Evolutionary conservation across 2,113 vertebrate genomes (phyloP).

Genomic region (Dromas ardeola): DNA sequence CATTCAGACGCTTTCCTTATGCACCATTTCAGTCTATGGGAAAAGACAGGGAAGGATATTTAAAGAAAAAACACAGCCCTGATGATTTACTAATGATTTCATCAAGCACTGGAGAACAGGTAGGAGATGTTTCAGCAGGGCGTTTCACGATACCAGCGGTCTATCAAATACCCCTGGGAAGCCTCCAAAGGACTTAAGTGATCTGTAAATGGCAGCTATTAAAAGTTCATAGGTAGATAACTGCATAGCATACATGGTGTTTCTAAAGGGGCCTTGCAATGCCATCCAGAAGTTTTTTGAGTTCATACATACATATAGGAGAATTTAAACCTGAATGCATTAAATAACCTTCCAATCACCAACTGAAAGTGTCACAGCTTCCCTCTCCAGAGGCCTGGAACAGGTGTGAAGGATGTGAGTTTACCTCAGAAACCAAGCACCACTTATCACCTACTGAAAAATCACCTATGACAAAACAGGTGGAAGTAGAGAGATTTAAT

Average conservation of each 20-base stretch:
- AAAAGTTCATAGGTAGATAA: background rate
- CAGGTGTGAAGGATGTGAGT: background rate
- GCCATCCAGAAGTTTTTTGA: background rate
- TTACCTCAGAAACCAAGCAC: background rate
- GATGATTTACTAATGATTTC: background rate
- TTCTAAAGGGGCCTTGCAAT: background rate
- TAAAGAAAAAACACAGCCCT: background rate
- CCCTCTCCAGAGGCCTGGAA: background rate
- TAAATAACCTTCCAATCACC: background rate
- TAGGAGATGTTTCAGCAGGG: background rate
- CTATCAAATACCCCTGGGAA: background rate
- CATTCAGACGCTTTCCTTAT: background rate
- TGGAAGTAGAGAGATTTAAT: background rate
- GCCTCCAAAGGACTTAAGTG: background rate
- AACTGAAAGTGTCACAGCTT: background rate
- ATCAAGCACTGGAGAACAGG: background rate
- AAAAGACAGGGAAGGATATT: background rate
- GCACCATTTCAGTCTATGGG: background rate
- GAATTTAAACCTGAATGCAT: background rate
- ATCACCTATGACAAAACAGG: background rate
- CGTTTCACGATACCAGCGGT: too few species aligned
- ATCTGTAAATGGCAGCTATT: background rate
- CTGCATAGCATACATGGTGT: too few species aligned
- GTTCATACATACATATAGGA: background rate
- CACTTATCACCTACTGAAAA: background rate